phyloP scores from a whole-genome alignment of 2,888 invertebrate species.

The Lasioglossum vierecki region DNA sequence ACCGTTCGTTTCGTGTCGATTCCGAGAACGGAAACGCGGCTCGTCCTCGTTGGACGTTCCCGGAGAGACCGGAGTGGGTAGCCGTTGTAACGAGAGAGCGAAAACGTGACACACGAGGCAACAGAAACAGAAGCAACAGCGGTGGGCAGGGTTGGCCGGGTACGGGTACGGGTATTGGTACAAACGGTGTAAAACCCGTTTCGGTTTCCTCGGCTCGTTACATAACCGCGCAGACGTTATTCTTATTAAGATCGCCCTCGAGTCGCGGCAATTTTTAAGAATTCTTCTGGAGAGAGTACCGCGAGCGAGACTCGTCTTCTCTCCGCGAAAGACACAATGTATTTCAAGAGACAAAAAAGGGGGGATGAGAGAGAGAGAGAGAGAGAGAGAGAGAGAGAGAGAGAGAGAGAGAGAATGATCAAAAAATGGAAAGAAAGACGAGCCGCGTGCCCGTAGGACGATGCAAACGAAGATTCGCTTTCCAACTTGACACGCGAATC shows the following conservation, averaged over 20 bases:
- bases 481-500: constrained; percentile 49
- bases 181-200: constrained; percentile 9
- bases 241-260: constrained; percentile 3
- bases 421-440: neutral
- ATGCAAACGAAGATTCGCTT: constrained; percentile 56
- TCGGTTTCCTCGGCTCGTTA: neutral
- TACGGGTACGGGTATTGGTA: neutral
- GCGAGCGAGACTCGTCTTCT: neutral
- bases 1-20: neutral
- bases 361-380: neutral
- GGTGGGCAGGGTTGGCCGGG: neutral
- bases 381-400: neutral
- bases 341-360: neutral
- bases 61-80: neutral
- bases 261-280: neutral
- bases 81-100: constrained; percentile 1
- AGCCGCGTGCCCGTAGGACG: constrained; percentile 25
- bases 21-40: constrained; percentile 7
- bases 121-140: neutral
- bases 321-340: neutral
- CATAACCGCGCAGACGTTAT: constrained; percentile 3
- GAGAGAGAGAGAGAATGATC: too few relatives aligned
- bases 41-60: constrained; percentile 3
- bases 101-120: neutral
- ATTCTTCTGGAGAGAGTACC: neutral